Percentiles rank a stretch among this genome's conserved stretches.
phyloP scores from a whole-genome alignment of 2,888 invertebrate genomes.

The Cephus pygmeus region DNA sequence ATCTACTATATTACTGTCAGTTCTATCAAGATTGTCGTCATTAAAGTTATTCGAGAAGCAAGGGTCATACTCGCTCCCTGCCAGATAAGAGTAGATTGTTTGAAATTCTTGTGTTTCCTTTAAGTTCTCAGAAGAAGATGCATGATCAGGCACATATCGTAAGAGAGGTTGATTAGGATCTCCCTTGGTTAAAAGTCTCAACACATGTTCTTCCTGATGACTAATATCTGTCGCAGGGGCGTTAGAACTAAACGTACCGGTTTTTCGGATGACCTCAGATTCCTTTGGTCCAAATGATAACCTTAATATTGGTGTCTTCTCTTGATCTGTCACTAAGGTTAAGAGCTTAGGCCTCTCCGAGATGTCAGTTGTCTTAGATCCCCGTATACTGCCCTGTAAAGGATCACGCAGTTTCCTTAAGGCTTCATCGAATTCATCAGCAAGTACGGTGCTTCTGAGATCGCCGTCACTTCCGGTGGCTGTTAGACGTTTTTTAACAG shows the following conservation, averaged over 20 bases:
- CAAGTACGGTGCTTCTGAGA: conserved; percentile 66
- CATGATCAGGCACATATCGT: conserved; percentile 45
- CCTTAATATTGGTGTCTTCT: conserved; percentile 55
- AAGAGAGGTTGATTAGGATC: conserved; percentile 43
- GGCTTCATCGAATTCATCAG: conserved; percentile 70
- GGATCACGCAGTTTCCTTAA: conserved; percentile 67
- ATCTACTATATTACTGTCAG: conserved; percentile 35
- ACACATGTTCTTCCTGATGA: conserved; percentile 40
- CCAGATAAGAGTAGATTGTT: background rate
- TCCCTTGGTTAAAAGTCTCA: conserved; percentile 47
- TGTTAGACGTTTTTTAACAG: conserved; percentile 50
- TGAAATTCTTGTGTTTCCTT: conserved; percentile 1
- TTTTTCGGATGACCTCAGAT: background rate
- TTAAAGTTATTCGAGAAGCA: conserved; percentile 40
- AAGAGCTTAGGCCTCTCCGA: conserved; percentile 48
- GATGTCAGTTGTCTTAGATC: conserved; percentile 12
- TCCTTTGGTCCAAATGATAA: conserved; percentile 37
- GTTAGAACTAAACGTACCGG: background rate
- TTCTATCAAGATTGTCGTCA: conserved; percentile 18
- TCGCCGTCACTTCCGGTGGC: conserved; percentile 71
- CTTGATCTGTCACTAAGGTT: conserved; percentile 47
- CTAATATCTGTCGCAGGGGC: background rate
- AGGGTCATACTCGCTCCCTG: conserved; percentile 10
- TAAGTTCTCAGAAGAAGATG: conserved; percentile 7
- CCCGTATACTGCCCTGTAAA: conserved; percentile 12